Evolutionary conservation across 2,888 invertebrate species (phyloP), one percentile per base, ranked within the genome.

Genomic region (Lochmaea crataegi): DNA sequence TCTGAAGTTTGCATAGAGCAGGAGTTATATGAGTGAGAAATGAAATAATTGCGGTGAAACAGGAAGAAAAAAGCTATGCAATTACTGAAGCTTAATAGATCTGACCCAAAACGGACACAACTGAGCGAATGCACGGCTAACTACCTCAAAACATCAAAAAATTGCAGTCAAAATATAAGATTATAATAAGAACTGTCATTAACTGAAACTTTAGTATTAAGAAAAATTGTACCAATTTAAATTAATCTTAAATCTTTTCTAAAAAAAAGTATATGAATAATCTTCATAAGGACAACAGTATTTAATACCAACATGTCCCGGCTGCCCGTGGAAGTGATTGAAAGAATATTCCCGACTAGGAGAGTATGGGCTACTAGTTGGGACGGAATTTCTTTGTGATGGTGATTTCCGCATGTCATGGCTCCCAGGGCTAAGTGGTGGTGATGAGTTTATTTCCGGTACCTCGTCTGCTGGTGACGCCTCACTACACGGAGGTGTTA

Each of bases 261-360:
- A 22, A 11, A 18, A 65, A n/a, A 5, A 45, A 51, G n/a, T 16
- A 38, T 48, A 32, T 57, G 32, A 68, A 42, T 74, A 71, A 65
- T 74, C 74, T 80, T 80, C 80, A 81, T 73, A 68, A 65, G 75
- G 76, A 75, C 78, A 71, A 72, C 75, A 82, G 82, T 84, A 82
- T 82, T 84, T 84, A 85, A 86, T 85, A 90, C 87, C 87, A 87
- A 90, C 94, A 91, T 94, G 94, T 86, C 95, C 93, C 80, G 95
- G 92, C 87, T 97, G 97, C 81, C 95, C 91, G 87, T 97, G 97
- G 89, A 96, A 97, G 88, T 97, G 97, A 87, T 95, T 94, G 89
- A 96, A 97, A 74, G 94, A 92, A 85, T 95, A 95, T 76, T 85
- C 86, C 73, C 85, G 80, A 71, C 82, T 85, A 11, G 86, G 86